Evolutionary conservation across 2,113 vertebrate species (phyloP).

Genomic region (Stictonetta naevosa): DNA sequence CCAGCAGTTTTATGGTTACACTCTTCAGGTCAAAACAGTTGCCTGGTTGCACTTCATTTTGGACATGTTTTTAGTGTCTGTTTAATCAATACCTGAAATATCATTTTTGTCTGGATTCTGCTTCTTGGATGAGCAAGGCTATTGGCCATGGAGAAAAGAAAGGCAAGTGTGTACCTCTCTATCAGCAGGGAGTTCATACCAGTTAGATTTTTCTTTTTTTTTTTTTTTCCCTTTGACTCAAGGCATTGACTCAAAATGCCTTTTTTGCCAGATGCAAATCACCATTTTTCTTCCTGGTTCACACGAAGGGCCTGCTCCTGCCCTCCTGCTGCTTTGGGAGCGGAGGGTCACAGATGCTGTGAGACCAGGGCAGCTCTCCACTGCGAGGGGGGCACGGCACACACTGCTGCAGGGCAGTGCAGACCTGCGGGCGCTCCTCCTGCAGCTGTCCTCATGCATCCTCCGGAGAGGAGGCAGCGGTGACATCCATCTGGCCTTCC

Average conservation of each 20-base stretch:
- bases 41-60: background rate
- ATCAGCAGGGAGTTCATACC: background rate
- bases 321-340: background rate
- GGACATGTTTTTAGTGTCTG: background rate
- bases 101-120: background rate
- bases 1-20: background rate
- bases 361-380: background rate
- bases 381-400: background rate
- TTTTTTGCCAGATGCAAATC: background rate
- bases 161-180: constrained; percentile 31
- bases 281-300: background rate
- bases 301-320: background rate
- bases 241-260: background rate
- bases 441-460: background rate
- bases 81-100: background rate
- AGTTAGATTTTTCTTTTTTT: background rate
- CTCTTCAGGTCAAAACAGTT: background rate
- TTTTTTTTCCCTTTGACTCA: background rate
- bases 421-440: rapidly evolving
- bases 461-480: rapidly evolving
- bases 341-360: background rate
- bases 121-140: background rate
- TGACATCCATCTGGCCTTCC: constrained; percentile 34
- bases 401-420: rapidly evolving
- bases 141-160: background rate